These are phyloP conservation scores for Smutsia gigantea DNA, from an alignment of 2,797 vertebrate species.

Conservation along the genomic window DNA sequence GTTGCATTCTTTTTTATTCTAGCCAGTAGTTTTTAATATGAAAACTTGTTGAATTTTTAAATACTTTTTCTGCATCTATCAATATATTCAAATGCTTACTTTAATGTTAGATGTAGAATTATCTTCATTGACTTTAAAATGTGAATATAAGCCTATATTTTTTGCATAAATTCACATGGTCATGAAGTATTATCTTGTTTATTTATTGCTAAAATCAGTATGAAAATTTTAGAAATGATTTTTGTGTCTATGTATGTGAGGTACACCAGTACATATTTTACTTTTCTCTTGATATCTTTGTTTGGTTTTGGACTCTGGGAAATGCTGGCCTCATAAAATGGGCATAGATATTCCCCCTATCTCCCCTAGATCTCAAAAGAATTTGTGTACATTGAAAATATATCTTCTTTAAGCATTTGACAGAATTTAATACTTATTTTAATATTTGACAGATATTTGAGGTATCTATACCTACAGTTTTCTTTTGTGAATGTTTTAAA, in stretches of 20 bases:
- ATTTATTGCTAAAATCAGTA: background rate
- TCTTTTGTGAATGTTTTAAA: background rate
- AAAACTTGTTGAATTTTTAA: background rate
- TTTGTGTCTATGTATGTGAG: background rate
- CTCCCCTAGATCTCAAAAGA: background rate
- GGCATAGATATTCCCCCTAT: background rate
- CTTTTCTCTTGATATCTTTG: background rate
- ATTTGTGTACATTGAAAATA: background rate
- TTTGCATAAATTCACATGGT: background rate
- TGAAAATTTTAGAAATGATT: background rate
- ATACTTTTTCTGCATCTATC: background rate
- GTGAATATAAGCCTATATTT: background rate
- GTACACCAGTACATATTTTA: background rate
- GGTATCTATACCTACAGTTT: background rate
- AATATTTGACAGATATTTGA: background rate
- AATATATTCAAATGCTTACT: background rate
- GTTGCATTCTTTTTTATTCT: background rate
- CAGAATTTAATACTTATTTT: background rate
- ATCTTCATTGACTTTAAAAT: background rate
- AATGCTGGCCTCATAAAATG: background rate
- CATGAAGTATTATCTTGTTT: background rate
- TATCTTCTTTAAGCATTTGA: background rate
- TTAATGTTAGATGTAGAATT: background rate
- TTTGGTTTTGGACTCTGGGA: background rate
- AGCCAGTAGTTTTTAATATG: background rate